Evolutionary conservation across 2,113 vertebrate species (phyloP).

Genomic region (Neotragus moschatus): DNA sequence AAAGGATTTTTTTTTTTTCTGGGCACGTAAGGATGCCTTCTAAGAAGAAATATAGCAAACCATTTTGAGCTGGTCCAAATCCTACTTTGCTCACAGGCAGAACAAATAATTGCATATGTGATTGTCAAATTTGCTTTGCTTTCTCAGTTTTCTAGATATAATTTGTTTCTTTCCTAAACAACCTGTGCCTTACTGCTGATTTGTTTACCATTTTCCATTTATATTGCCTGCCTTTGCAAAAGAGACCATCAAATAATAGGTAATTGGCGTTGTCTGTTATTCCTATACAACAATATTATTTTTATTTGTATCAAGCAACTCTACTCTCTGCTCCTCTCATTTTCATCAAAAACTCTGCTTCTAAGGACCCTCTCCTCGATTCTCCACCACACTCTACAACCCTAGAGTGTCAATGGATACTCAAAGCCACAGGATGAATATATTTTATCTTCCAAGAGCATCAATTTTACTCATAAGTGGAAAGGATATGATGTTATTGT

Average conservation of each 20-base stretch:
- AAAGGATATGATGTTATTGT: neutral
- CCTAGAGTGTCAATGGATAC: neutral
- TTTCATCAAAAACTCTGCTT: neutral
- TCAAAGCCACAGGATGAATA: neutral
- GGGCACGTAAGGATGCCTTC: neutral
- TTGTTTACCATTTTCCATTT: neutral
- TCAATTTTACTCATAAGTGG: neutral
- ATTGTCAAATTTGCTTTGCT: neutral
- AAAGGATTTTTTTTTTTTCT: neutral
- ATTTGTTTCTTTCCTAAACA: neutral
- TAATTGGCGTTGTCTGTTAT: neutral
- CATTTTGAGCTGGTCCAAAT: neutral
- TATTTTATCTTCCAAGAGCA: neutral
- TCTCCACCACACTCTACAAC: too few relatives aligned
- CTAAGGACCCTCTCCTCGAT: neutral
- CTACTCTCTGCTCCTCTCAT: neutral
- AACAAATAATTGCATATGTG: neutral
- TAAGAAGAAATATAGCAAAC: neutral
- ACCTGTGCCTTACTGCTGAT: neutral
- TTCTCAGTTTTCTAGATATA: neutral
- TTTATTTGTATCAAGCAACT: neutral
- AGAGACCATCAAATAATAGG: neutral
- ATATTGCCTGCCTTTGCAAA: neutral
- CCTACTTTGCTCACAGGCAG: neutral
- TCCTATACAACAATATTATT: neutral